phyloP scores from a whole-genome alignment of 2,888 invertebrate species.

The Papilio demoleus region DNA sequence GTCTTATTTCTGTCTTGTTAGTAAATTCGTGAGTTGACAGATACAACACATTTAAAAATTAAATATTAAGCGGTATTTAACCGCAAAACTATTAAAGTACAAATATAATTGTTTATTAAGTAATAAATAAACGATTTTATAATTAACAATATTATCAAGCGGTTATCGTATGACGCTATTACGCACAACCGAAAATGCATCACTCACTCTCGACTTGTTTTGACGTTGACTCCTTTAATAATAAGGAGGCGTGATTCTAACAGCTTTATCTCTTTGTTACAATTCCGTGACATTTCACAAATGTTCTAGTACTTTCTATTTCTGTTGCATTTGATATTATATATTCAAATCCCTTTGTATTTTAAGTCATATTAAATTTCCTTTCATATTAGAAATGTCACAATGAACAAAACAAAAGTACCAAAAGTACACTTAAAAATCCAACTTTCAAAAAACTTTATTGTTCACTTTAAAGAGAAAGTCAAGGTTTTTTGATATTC shows the following conservation, averaged over 20 bases:
- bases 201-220: conserved; percentile 15
- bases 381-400: too few species aligned
- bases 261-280: conserved; percentile 28
- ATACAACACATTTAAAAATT: neutral
- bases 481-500: conserved; percentile 22
- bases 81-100: neutral
- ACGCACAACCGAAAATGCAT: conserved; percentile 12
- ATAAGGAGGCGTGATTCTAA: conserved; percentile 22
- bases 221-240: conserved; percentile 7
- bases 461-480: conserved; percentile 16
- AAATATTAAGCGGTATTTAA: neutral
- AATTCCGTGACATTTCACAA: conserved; percentile 29
- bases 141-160: conserved; percentile 12
- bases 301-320: conserved; percentile 29
- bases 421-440: neutral
- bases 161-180: neutral
- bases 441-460: conserved; percentile 8
- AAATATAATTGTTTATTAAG: conserved; percentile 3
- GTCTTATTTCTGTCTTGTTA: too few species aligned
- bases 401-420: neutral
- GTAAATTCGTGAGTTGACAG: too few species aligned
- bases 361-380: too few species aligned
- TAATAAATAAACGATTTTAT: conserved; percentile 20
- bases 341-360: too few species aligned
- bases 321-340: neutral